These are phyloP conservation scores for Glaucopsyche alexis DNA, from an alignment of 2,888 invertebrate genomes.

Conservation along the genomic window DNA sequence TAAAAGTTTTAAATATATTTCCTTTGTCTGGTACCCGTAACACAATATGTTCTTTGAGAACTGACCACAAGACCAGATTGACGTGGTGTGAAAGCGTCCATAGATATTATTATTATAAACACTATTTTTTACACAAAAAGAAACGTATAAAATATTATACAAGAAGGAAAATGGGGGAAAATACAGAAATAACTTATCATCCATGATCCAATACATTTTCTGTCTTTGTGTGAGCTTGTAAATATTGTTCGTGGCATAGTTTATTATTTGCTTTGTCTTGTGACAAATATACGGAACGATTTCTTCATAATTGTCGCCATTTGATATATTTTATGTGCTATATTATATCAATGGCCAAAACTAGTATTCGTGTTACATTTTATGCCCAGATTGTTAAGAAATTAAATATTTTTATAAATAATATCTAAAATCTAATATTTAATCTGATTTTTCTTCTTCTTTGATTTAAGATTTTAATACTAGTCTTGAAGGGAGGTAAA, in stretches of 20 bases:
- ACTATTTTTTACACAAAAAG: background rate
- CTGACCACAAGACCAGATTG: no score
- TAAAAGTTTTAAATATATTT: no score
- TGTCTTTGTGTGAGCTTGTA: constrained; percentile 29
- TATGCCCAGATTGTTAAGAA: background rate
- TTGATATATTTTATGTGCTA: constrained; percentile 17
- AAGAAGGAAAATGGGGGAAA: constrained; percentile 17
- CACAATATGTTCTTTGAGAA: no score
- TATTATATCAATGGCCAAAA: background rate
- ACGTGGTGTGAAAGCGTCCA: no score
- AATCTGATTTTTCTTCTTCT: no score
- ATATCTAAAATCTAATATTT: no score
- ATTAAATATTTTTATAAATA: no score
- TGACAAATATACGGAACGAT: constrained; percentile 22
- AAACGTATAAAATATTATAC: background rate
- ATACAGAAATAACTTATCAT: constrained; percentile 28
- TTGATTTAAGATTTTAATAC: no score
- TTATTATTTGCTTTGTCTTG: constrained; percentile 29
- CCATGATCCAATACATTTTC: constrained; percentile 28
- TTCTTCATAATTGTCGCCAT: constrained; percentile 27
- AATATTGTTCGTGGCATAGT: constrained; percentile 26
- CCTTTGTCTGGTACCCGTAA: no score
- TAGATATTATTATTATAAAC: no score
- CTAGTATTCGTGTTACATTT: background rate
- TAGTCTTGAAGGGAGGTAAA: no score